phyloP scores from a whole-genome alignment of 1,140 invertebrate genomes.

The Pseudoatta argentina region DNA sequence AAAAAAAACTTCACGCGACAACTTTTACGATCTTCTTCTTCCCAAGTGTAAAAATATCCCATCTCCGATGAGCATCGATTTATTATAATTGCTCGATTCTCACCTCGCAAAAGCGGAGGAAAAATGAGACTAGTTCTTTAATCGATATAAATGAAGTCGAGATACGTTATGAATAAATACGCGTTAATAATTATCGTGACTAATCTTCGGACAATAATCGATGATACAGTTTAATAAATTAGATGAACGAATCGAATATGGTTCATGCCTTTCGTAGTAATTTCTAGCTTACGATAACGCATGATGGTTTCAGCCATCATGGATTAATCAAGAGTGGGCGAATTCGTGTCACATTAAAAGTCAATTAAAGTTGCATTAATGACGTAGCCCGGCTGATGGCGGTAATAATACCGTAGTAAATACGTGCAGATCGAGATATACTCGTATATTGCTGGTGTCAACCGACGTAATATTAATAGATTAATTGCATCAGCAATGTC shows the following conservation, averaged over 20 bases:
- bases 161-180: conserved; percentile 8
- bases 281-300: neutral
- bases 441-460: conserved; percentile 11
- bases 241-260: neutral
- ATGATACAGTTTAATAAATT: neutral
- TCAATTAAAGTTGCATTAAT: conserved; percentile 13
- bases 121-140: neutral
- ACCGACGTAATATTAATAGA: conserved; percentile 64
- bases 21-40: neutral
- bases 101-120: neutral
- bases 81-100: conserved; percentile 10
- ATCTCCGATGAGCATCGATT: neutral
- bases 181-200: neutral
- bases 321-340: neutral
- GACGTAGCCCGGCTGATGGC: neutral
- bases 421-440: neutral
- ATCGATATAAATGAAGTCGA: neutral
- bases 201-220: neutral
- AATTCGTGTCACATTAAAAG: conserved; percentile 20
- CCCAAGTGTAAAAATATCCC: neutral
- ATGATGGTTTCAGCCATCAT: neutral
- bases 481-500: conserved; percentile 63
- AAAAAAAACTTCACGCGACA: neutral
- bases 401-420: neutral
- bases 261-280: neutral